Evolutionary conservation across 2,797 vertebrate genomes (phyloP), one percentile per base, ranked within the genome.

Genomic region (Rhodeus uyekii): DNA sequence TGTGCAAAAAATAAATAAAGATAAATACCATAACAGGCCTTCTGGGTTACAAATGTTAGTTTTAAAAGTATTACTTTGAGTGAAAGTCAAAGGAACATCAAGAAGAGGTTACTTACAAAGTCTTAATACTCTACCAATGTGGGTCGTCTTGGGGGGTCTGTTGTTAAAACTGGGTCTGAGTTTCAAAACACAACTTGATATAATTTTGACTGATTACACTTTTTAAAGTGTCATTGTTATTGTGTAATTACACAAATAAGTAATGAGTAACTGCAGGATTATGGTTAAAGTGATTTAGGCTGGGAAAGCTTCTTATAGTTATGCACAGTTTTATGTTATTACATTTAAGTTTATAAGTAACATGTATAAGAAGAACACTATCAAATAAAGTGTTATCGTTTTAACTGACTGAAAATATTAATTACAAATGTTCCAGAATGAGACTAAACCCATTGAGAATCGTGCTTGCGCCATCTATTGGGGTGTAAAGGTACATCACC

Each of bases 381-480:
- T 74, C 16, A 55, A 38, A 55, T 24, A 16, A 58, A 74, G n/a
- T 2, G 8, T 27, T 39, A 27, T n/a, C 2, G 10, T 38, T 72
- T 14, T 58, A 27, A 38, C n/a, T 46, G 27, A 68, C 8, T 74
- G 24, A n/a, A 71, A 71, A 71, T n/a, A n/a, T 34, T 22, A 0
- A 13, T 24, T 67, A 18, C 18, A 67, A 53, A 32, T 24, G 44
- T 81, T 60, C 64, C 16, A 34, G 12, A 76, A 18, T 46, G 3
- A 36, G 5, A 58, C 8, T 75, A 65, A 82, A 39, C 3, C 55
- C 22, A 67, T 38, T 80, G 7, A n/a, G 34, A 48, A 82, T 71
- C 39, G 46, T 68, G 8, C 8, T 79, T 55, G 79, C 44, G 55
- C 85, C 85, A 80, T 84, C 85, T 84, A 64, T 34, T 71, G 85